These are phyloP conservation scores for Chamaetylas fuelleborni DNA, from an alignment of 2,113 vertebrate species.

Conservation along the genomic window DNA sequence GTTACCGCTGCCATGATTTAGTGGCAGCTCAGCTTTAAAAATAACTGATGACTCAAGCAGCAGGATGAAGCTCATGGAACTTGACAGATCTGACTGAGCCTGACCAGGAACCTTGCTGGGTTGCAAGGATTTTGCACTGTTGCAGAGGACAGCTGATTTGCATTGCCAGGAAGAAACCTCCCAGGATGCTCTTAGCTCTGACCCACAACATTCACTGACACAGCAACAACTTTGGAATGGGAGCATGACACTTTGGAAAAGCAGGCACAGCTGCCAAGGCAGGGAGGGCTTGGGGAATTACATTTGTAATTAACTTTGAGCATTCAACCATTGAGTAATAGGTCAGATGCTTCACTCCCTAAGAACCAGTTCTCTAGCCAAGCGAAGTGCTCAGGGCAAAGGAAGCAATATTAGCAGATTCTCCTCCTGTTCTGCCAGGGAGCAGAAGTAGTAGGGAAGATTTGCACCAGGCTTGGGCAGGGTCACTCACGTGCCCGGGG, in stretches of 20 bases:
- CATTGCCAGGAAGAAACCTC: neutral
- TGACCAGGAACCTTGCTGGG: conserved; percentile 3
- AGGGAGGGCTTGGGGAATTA: neutral
- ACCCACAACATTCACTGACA: neutral
- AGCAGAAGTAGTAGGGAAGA: neutral
- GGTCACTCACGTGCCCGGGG: conserved; percentile 89
- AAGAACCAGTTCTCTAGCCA: neutral
- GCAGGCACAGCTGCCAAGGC: conserved; percentile 1
- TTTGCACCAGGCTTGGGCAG: neutral
- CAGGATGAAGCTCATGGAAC: neutral
- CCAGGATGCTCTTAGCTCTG: neutral
- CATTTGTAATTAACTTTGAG: conserved; percentile 58
- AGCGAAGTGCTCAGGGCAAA: neutral
- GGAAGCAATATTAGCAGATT: neutral
- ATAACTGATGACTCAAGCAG: neutral
- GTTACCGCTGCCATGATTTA: neutral
- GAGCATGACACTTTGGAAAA: neutral
- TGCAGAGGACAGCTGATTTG: conserved; percentile 9
- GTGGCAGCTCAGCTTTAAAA: conserved; percentile 8
- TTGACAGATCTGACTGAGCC: neutral
- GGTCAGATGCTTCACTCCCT: conserved; percentile 21
- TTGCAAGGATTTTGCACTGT: neutral
- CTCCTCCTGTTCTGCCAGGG: neutral
- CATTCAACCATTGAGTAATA: conserved; percentile 23
- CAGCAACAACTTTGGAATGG: neutral